Conservation (phyloP, 35 echinoderm and acorn worm genomes). For the Acanthaster planci region DNA sequence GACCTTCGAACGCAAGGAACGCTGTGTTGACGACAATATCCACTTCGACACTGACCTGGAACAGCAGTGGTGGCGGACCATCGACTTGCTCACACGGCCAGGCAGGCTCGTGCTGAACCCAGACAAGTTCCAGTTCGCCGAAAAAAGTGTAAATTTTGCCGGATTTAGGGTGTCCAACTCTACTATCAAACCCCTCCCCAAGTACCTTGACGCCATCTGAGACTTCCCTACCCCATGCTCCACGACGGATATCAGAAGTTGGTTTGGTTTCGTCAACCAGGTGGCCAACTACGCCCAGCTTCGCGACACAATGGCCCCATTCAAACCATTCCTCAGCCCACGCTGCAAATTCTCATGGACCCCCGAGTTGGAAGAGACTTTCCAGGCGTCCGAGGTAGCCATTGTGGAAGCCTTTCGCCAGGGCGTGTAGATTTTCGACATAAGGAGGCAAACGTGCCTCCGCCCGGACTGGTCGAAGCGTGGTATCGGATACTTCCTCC, state of each 20-base stretch:
- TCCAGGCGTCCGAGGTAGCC: constrained; percentile 29
- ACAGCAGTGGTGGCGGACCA: not conserved
- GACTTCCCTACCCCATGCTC: constrained; percentile 32
- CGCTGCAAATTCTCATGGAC: constrained; percentile 7
- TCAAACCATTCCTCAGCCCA: constrained; percentile 6
- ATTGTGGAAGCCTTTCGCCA: constrained; percentile 35
- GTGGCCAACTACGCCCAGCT: constrained; percentile 44
- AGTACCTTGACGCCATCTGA: constrained; percentile 36
- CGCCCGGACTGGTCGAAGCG: constrained; percentile 51
- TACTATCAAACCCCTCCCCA: too few species aligned
- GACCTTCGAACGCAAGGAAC: not conserved
- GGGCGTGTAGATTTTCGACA: constrained; percentile 44
- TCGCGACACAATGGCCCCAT: constrained; percentile 27
- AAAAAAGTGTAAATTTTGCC: not conserved
- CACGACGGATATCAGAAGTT: constrained; percentile 35
- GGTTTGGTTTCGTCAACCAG: constrained; percentile 61
- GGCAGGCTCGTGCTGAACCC: constrained; percentile 21
- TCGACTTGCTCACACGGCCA: not conserved
- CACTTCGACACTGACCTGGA: not conserved
- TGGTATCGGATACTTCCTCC: constrained; percentile 57
- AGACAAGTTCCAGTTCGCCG: constrained; percentile 10
- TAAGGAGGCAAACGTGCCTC: constrained; percentile 34
- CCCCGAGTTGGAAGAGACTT: not conserved
- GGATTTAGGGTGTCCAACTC: not conserved
- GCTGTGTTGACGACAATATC: constrained; percentile 8